Conservation (phyloP, 2,113 vertebrate species). For the Aix galericulata region DNA sequence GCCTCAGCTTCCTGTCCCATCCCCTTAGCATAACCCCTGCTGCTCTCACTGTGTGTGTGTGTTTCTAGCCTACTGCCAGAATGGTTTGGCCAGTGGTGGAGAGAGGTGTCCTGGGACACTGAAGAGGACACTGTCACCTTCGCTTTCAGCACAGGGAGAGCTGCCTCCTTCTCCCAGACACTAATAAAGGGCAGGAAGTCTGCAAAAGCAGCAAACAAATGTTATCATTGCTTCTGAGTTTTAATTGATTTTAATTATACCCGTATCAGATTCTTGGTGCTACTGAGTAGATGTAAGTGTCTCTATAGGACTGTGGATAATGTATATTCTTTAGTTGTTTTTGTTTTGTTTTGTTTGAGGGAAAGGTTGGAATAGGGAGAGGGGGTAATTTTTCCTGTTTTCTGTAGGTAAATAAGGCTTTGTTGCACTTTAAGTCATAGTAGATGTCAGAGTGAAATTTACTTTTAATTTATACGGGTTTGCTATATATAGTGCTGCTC, state of each 20-base stretch:
- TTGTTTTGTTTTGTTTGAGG: not conserved
- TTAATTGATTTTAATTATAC: constrained; percentile 68
- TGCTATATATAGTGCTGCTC: constrained; percentile 43
- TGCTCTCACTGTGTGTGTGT: not conserved
- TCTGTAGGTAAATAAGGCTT: constrained; percentile 76
- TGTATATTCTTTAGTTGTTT: constrained; percentile 32
- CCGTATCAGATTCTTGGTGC: constrained; percentile 73
- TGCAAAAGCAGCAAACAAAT: constrained; percentile 29
- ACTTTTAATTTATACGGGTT: constrained; percentile 59
- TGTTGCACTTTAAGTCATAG: constrained; percentile 82
- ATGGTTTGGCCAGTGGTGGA: not conserved
- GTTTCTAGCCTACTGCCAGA: constrained; percentile 30
- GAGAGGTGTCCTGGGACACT: not conserved
- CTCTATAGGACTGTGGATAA: constrained; percentile 62
- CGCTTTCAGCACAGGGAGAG: not conserved
- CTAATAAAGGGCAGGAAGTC: constrained; percentile 15
- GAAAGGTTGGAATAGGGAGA: constrained; percentile 16
- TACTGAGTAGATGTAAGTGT: constrained; percentile 71
- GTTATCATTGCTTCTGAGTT: constrained; percentile 29
- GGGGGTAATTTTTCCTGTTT: constrained; percentile 37
- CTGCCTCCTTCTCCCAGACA: not conserved
- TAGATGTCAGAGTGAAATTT: constrained; percentile 63
- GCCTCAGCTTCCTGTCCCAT: not conserved
- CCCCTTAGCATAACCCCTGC: not conserved
- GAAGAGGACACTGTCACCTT: not conserved